Percentiles rank a stretch among this genome's conserved stretches.
These are phyloP conservation scores for Neolamprologus toae DNA, from an alignment of 2,113 vertebrate species.

Conservation along the genomic window DNA sequence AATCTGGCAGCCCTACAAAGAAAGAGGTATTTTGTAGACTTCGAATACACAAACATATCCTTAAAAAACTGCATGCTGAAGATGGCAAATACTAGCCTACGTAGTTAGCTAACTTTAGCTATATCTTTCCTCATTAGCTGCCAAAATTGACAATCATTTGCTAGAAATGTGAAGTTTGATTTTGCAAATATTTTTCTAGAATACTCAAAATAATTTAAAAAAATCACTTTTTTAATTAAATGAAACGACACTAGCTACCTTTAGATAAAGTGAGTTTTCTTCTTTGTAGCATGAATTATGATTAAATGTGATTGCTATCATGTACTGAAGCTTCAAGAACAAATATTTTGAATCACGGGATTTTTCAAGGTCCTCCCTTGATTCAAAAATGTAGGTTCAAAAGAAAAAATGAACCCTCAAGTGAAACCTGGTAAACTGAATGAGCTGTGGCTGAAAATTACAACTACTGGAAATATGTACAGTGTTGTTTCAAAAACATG, in stretches of 20 bases:
- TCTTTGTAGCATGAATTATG: not conserved
- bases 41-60: not conserved
- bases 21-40: not conserved
- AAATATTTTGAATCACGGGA: not conserved
- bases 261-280: not conserved
- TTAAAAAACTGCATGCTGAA: not conserved
- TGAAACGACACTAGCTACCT: not conserved
- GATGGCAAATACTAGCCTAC: not conserved
- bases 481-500: not conserved
- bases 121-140: not conserved
- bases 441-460: not conserved
- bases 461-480: not conserved
- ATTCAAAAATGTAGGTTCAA: not conserved
- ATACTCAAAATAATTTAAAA: accelerated
- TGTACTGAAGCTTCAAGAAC: not conserved
- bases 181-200: not conserved
- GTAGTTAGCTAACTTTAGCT: not conserved
- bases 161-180: not conserved
- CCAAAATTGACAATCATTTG: not conserved
- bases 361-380: not conserved
- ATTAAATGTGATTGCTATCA: not conserved
- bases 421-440: not conserved
- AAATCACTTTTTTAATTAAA: not conserved
- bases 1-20: not conserved
- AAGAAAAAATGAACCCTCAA: not conserved